Base-by-base conservation (phyloP, 2,113 vertebrate species). In the Neolamprologus hecqui region DNA sequence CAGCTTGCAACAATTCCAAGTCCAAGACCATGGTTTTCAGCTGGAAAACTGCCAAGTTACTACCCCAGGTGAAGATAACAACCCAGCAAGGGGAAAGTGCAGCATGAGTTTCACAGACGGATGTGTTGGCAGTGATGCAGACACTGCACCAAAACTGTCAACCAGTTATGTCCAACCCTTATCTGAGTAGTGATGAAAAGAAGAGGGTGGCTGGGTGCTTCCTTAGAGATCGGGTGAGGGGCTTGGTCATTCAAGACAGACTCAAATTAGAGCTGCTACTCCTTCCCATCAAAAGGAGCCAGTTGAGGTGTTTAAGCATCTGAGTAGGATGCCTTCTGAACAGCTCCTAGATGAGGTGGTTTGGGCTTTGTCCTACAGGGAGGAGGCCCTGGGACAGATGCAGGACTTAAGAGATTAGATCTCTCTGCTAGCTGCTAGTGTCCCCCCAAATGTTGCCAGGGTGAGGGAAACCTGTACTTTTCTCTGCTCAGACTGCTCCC, bases 11-110 rank as follows among this genome's bases (percentile, higher is more conserved):
- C 10, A 35, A n/a, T 2, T 63, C 17, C 31, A 35, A 63, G 58
- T 63, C 58, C 31, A 65, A 65, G 31, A 12, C 3, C 60, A 12
- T 65, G 31, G 60, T 65, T 65, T 35, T 35, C 17, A 37, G 60
- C 33, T 37, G 60, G 10, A 37, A 65, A 65, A 65, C 28, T 63
- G 15, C 31, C 60, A 65, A 65, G 60, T 65, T 37, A 65, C 60
- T 65, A 65, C 31, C 9, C 0, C 0, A 65, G 31, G 10, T n/a
- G 10, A 3, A 7, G 33, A 37, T 10, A 35, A 7, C 10, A 37
- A 65, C 60, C 33, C 60, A 37, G 0, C 17, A n/a, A 37, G 60
- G 6, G 33, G 33, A 37, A 37, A 65, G 33, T 65, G 60, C 33
- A 65, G 33, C 60, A 65, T 3, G 31, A 65, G 60, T 37, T 65